Base-by-base conservation (phyloP, 1,140 invertebrate genomes). In the Planococcus citri region DNA sequence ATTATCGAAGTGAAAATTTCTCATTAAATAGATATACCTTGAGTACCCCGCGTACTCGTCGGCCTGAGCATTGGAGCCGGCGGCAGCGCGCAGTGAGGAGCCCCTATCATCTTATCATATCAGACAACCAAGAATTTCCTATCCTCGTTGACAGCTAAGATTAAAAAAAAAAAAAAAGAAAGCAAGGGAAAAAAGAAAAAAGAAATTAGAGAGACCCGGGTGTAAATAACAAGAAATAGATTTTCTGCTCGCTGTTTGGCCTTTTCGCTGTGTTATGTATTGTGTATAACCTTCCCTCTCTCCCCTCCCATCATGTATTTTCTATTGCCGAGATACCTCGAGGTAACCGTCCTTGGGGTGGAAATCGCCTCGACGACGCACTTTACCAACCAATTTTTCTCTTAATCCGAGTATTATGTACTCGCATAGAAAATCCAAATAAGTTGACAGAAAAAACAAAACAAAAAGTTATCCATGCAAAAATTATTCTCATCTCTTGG, bases 1-100 rank as follows among this genome's bases (percentile, higher is more conserved):
- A 64, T 64, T 64, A 64, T 64, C 60, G 22, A 27, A 64, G 60
- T 64, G 60, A 25, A 27, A 64, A 64, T 64, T 64, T 64, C 60
- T 64, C 60, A 27, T 64, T 64, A 64, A 64, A 64, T 64, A 27
- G 60, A 64, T 64, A 64, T 27, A 64, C 60, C 41, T 51, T 51
- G 41, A 17, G 2, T 51, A 51, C 41, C 41, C 41, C n/a, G n/a
- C n/a, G n/a, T n/a, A n/a, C n/a, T 51, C 17, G 17, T 3, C 41
- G 6, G 4, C 29, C 29, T 33, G 4, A 3, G 29, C 12, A 6
- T 33, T 6, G 12, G 4, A 9, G 41, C 41, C 41, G 41, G 6
- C 41, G 10, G 12, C 41, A 51, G 6, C 33, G 6, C 33, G n/a
- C n/a, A n/a, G n/a, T 14, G 33, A 51, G 41, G 41, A 3, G 12